Evolutionary conservation across 2,797 vertebrate genomes (phyloP), one percentile per base, ranked within the genome.

Genomic region (Poeciliopsis infans): DNA sequence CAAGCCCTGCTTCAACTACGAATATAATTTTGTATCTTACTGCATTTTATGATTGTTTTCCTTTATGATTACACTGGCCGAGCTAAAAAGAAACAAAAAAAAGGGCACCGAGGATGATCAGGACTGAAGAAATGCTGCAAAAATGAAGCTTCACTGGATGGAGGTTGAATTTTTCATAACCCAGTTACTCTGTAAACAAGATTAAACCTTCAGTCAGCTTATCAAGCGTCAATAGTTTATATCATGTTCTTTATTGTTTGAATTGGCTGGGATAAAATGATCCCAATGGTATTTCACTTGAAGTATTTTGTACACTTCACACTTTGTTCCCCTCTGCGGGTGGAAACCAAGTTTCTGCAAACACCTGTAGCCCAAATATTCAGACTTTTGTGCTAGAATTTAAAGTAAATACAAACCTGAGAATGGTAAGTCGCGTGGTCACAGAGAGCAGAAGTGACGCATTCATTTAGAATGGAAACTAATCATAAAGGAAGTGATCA

Each of bases 1-100:
- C 41, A n/a, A n/a, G 25, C 12, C 68, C 41, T 28, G 55, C 16
- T 70, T 18, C n/a, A 43, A 45, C 57, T 79, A 57, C 74, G 83
- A 86, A 82, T 78, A 66, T 70, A 76, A 76, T 81, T 82, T 69
- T 8, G 31, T 79, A 84, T 85, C n/a, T 64, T 36, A 1, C 11
- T 69, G 33, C 36, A 49, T 75, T 85, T 75, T 82, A 46, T 72
- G 43, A 74, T 73, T 86, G 2, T 3, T 25, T 79, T 57, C 33
- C 36, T 45, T 74, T 41, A 12, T 39, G 66, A 51, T n/a, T 36
- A 70, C 39, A 72, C 46, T 10, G 2, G 53, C 72, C 68, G 31
- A 79, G 49, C 53, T 55, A 5, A 55, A 55, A 43, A 41, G 77
- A 73, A 53, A 53, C 25, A 53, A 55, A 53, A 55, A 59, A 16